Base-by-base conservation (phyloP, 1,140 invertebrate species). In the Heliconius eleuchia region DNA sequence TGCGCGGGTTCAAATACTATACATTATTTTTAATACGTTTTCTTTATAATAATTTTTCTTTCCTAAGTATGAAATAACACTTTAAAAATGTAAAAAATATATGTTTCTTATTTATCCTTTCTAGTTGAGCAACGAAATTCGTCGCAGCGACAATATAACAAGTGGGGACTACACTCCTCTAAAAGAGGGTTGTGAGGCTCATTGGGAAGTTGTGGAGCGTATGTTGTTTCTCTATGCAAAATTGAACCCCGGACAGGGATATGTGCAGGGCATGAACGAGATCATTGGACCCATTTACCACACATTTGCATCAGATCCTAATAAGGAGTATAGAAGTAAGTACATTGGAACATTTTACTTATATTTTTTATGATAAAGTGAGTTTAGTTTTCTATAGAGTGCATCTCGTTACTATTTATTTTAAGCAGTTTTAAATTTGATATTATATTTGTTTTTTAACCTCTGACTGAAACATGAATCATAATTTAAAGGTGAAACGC, bases 211-310 rank as follows among this genome's bases (percentile, higher is more conserved):
- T 11, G 97, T 99, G 0, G 98, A 99, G 91, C 95, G 99, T 84
- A 98, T 99, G 89, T 95, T 99, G 37, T 99, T 99, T 91, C 95
- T 99, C 6, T 99, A 99, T 94, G 98, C 99, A 0, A 99, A 99
- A 95, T 96, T 99, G 3, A 99, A 99, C 96, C 98, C 99, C 6
- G 99, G 99, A 1, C 98, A 99, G 91, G 97, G 98, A 5, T 99
- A 99, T 94, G 98, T 99, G 1, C 99, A 99, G 95, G 99, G 99
- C 80, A 99, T 99, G 99, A 99, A 99, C 95, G 99, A 99, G 95
- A 99, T 99, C 83, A 97, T 99, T 79, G 99, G 99, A 1, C 99
- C 99, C 27, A 99, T 99, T 86, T 99, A 99, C 95, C 99, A 99
- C 92, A 97, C 98, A 9, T 99, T 99, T 95, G 99, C 99, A 19